Evolutionary conservation across 2,888 invertebrate genomes (phyloP).

Genomic region (Eudasyphora cyanicolor): DNA sequence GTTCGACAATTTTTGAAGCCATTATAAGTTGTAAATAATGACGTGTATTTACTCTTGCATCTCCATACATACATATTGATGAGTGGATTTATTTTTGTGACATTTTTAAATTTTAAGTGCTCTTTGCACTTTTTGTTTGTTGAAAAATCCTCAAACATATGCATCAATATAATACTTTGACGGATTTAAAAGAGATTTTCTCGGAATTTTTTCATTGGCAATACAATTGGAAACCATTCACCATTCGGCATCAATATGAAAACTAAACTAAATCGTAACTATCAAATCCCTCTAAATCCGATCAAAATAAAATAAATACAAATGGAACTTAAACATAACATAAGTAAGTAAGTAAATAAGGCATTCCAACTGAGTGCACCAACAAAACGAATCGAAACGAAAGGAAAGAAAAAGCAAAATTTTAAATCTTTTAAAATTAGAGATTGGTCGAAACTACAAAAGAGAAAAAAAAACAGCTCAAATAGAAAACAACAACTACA

Average conservation of each 20-base stretch:
- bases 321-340: conserved; percentile 4
- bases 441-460: not conserved
- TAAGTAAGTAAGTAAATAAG: not conserved
- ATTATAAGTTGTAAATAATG: no score
- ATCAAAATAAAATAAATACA: not conserved
- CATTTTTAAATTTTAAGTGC: no score
- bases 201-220: not conserved
- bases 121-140: no score
- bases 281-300: conserved; percentile 12
- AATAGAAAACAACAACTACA: no score
- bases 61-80: no score
- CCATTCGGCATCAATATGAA: not conserved
- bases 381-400: not conserved
- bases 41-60: no score
- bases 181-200: not conserved
- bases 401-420: not conserved
- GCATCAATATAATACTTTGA: not conserved
- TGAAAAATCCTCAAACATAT: not conserved
- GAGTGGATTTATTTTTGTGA: no score
- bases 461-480: not conserved
- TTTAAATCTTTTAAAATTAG: conserved; percentile 8
- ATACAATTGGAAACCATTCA: not conserved
- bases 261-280: not conserved
- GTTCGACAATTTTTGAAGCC: no score
- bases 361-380: not conserved